Evolutionary conservation across 2,797 vertebrate genomes (phyloP).

Genomic region (Ibycter americanus): DNA sequence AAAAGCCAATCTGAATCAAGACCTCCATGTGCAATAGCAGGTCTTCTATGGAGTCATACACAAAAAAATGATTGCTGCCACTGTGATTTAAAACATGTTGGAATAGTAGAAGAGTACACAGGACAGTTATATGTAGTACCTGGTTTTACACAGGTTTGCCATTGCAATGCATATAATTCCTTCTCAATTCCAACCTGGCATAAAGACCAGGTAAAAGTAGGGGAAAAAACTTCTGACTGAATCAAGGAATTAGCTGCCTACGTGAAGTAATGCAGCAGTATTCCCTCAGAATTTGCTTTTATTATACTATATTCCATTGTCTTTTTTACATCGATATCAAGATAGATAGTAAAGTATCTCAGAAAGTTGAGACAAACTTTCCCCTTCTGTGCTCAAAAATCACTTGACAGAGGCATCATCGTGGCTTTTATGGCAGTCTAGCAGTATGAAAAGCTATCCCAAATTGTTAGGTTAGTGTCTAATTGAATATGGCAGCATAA

Average conservation of each 20-base stretch:
- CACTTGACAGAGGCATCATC: background rate
- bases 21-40: background rate
- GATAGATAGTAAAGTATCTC: background rate
- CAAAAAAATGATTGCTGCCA: background rate
- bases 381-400: background rate
- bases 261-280: background rate
- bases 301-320: background rate
- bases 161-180: accelerated
- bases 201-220: background rate
- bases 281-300: background rate
- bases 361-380: background rate
- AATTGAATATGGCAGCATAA: background rate
- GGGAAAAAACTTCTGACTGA: background rate
- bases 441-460: background rate
- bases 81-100: background rate
- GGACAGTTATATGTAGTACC: background rate
- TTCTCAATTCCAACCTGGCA: background rate
- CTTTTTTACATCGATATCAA: background rate
- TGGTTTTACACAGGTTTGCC: background rate
- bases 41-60: background rate
- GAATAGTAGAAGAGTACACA: background rate
- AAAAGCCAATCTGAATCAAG: background rate
- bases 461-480: background rate
- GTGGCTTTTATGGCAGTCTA: background rate
- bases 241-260: background rate